A percentile compares a stretch with the other conserved stretches of the same genome.
These are phyloP conservation scores for Rhagophthalmus giganteus DNA, from an alignment of 2,888 invertebrate species.

Conservation along the genomic window DNA sequence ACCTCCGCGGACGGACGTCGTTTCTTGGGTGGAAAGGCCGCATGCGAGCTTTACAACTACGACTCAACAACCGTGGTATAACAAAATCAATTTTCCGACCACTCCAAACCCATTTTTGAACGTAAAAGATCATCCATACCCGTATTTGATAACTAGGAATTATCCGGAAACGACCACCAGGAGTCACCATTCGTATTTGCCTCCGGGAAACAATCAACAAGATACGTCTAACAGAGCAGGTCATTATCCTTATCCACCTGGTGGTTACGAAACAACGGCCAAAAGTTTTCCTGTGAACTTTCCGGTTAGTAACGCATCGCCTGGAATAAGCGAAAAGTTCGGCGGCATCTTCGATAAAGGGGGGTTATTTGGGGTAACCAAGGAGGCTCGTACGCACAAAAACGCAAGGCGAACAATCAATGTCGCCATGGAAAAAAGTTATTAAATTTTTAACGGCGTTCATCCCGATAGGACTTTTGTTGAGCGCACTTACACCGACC, in stretches of 20 bases:
- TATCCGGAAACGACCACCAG: constrained; percentile 21
- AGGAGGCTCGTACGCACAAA: constrained; percentile 11
- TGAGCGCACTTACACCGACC: constrained; percentile 71
- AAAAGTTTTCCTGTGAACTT: not conserved
- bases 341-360: constrained; percentile 3
- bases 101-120: constrained; percentile 34
- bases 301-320: too few relatives aligned
- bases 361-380: constrained; percentile 1
- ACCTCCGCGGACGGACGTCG: constrained; percentile 22
- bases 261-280: constrained; percentile 6
- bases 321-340: not conserved
- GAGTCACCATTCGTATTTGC: constrained; percentile 8
- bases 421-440: constrained; percentile 57
- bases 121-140: constrained; percentile 43
- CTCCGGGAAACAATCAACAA: too few relatives aligned
- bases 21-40: constrained; percentile 25
- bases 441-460: constrained; percentile 68
- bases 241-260: constrained; percentile 4
- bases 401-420: constrained; percentile 7
- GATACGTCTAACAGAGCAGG: too few relatives aligned
- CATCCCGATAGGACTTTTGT: constrained; percentile 70
- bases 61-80: constrained; percentile 44
- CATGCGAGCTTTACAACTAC: constrained; percentile 52
- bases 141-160: constrained; percentile 31
- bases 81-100: constrained; percentile 28